Evolutionary conservation across 2,797 vertebrate species (phyloP).

Genomic region (Urosaurus nigricauda): DNA sequence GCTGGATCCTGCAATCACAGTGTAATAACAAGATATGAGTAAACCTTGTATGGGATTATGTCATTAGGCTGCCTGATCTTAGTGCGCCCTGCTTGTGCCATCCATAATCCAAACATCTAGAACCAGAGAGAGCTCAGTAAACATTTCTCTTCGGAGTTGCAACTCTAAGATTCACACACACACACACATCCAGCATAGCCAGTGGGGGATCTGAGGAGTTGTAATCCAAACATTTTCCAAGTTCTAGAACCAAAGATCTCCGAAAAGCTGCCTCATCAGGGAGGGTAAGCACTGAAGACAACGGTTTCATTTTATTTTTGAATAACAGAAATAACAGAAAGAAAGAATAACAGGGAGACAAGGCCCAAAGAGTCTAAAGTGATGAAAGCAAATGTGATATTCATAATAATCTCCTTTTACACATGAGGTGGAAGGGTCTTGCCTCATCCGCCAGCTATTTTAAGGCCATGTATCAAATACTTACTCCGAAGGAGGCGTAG

Average conservation of each 20-base stretch:
- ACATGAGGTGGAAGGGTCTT: not conserved
- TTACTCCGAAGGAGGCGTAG: slow-evolving; percentile 75
- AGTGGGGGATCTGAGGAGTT: not conserved
- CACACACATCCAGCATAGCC: not conserved
- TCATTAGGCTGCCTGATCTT: no score
- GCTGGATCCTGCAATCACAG: not conserved
- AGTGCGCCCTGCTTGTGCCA: not conserved
- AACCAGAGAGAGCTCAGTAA: not conserved
- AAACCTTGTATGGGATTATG: not conserved
- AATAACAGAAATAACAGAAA: not conserved
- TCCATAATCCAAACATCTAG: not conserved
- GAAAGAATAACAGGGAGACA: no score
- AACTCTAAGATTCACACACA: not conserved
- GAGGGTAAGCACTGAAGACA: no score
- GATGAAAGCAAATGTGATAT: not conserved
- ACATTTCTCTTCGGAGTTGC: not conserved
- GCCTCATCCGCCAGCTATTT: not conserved
- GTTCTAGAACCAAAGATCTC: not conserved
- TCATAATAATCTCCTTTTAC: not conserved
- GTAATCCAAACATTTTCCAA: not conserved
- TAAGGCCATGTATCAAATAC: slow-evolving; percentile 43
- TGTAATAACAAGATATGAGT: not conserved
- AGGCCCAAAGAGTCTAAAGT: not conserved
- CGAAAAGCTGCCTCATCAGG: no score
- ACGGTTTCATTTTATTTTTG: no score